phyloP scores from a whole-genome alignment of 2,888 invertebrate genomes.

The Ypsolopha sequella region DNA sequence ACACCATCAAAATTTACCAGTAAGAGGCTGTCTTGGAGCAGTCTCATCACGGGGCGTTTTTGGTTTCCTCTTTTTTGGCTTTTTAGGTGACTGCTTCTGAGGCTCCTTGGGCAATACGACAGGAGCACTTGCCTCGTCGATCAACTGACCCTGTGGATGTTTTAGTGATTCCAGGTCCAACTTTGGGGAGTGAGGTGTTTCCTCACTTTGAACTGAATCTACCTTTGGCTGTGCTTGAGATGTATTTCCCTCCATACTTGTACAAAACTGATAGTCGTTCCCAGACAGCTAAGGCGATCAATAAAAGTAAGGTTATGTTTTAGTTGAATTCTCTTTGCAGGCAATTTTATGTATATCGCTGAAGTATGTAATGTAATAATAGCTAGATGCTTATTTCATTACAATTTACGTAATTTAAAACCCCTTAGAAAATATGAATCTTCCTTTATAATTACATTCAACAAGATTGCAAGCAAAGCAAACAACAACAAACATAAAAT shows the following conservation, averaged over 20 bases:
- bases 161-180: not conserved
- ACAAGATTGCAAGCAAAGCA: too few relatives aligned
- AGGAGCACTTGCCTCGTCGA: not conserved
- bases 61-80: constrained; percentile 76
- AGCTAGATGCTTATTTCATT: too few relatives aligned
- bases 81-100: constrained; percentile 35
- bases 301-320: too few relatives aligned
- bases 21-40: constrained; percentile 79
- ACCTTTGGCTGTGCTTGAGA: not conserved
- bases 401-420: too few relatives aligned
- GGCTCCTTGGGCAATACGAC: not conserved
- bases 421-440: too few relatives aligned
- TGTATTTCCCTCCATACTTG: not conserved
- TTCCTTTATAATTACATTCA: too few relatives aligned
- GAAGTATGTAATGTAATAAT: too few relatives aligned
- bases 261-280: not conserved
- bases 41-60: constrained; percentile 78
- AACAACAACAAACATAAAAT: too few relatives aligned
- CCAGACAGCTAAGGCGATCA: not conserved
- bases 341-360: too few relatives aligned
- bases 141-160: too few relatives aligned
- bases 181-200: not conserved
- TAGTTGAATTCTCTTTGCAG: too few relatives aligned
- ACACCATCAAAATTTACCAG: constrained; percentile 68
- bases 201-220: not conserved